Evolutionary conservation across 2,113 vertebrate genomes (phyloP).

Genomic region (Xiphophorus maculatus): DNA sequence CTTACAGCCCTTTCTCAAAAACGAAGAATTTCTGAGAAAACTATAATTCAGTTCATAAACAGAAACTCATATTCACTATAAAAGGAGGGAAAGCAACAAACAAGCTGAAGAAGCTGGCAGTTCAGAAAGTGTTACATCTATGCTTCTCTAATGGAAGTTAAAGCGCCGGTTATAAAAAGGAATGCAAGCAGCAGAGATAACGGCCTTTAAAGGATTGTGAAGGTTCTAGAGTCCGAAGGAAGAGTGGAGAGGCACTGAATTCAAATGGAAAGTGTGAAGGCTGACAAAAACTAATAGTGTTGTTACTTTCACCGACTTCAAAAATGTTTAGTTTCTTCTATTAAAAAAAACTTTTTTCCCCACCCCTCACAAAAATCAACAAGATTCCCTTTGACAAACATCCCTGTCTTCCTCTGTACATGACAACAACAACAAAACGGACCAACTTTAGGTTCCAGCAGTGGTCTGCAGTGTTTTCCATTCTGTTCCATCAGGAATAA

Average conservation of each 20-base stretch:
- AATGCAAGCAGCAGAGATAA: neutral
- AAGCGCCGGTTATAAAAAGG: no score
- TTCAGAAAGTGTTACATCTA: no score
- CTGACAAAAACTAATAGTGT: neutral
- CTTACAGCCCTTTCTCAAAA: conserved; percentile 30
- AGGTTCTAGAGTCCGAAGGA: neutral
- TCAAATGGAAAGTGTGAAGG: no score
- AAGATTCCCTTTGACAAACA: neutral
- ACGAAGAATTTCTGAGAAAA: no score
- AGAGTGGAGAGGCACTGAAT: no score
- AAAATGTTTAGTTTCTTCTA: neutral
- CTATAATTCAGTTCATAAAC: no score
- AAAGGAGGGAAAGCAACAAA: no score
- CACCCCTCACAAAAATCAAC: neutral
- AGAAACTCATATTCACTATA: no score
- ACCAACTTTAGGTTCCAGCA: neutral
- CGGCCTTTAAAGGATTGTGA: neutral
- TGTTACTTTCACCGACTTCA: neutral
- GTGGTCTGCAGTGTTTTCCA: neutral
- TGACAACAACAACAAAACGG: neutral
- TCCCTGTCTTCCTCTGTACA: conserved; percentile 52
- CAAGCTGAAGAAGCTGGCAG: no score
- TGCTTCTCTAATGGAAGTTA: no score
- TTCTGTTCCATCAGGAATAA: conserved; percentile 42
- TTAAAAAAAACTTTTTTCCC: neutral